Evolutionary conservation across 1,140 invertebrate species (phyloP).

Genomic region (Solenopsis fugax): DNA sequence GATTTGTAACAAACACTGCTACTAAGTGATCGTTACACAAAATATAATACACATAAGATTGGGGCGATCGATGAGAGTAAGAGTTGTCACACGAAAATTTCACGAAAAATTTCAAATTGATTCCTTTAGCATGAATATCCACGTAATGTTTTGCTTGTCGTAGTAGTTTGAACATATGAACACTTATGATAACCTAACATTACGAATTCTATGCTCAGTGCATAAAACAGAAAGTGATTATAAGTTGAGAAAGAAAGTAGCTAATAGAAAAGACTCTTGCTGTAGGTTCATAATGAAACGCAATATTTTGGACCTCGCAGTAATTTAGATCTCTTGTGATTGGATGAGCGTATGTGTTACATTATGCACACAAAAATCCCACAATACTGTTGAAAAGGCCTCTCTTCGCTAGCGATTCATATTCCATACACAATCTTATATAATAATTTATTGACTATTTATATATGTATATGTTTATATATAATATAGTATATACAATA

Average conservation of each 20-base stretch:
- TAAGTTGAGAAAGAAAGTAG: neutral
- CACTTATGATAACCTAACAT: slow-evolving; percentile 6
- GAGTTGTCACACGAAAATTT: neutral
- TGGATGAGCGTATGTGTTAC: slow-evolving; percentile 21
- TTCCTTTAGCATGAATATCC: neutral
- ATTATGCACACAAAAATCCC: slow-evolving; percentile 33
- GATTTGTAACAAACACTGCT: neutral
- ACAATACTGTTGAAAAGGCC: slow-evolving; percentile 17
- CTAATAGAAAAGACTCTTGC: slow-evolving; percentile 25
- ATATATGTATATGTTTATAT: slow-evolving; percentile 1
- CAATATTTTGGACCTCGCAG: slow-evolving; percentile 64
- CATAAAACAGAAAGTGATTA: neutral
- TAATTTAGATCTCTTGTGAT: slow-evolving; percentile 62
- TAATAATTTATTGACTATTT: slow-evolving; percentile 85
- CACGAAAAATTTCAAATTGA: slow-evolving; percentile 24
- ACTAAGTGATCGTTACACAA: neutral
- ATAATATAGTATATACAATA: neutral
- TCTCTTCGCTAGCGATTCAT: slow-evolving; percentile 50
- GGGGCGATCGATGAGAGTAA: neutral
- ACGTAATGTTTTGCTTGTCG: neutral
- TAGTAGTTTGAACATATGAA: neutral
- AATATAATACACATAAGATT: neutral
- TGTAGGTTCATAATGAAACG: slow-evolving; percentile 61
- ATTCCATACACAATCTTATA: slow-evolving; percentile 69
- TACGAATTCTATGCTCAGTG: neutral